Evolutionary conservation across 2,888 invertebrate genomes (phyloP).

Genomic region (Acleris literana): DNA sequence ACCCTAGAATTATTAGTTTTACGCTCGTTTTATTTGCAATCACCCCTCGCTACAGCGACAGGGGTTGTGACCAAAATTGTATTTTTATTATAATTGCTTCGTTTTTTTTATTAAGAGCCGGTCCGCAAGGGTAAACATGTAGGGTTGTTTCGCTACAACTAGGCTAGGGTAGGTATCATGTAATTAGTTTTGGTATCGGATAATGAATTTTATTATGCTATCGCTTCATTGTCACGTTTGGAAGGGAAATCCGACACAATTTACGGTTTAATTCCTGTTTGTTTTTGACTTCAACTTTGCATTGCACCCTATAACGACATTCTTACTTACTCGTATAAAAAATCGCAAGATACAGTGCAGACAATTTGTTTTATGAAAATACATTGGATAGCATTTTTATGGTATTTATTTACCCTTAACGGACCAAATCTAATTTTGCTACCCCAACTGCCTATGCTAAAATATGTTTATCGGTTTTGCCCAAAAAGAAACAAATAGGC

Average conservation of each 20-base stretch:
- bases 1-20: conserved; percentile 59
- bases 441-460: conserved; percentile 19
- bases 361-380: neutral
- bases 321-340: no score
- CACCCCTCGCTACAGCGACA: conserved; percentile 63
- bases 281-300: conserved; percentile 7
- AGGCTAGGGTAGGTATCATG: conserved; percentile 53
- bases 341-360: no score
- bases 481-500: conserved; percentile 48
- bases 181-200: conserved; percentile 61
- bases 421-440: conserved; percentile 28
- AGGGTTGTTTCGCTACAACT: conserved; percentile 60
- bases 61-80: conserved; percentile 81
- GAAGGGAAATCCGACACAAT: conserved; percentile 12
- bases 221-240: conserved; percentile 13
- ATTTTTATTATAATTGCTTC: conserved; percentile 82
- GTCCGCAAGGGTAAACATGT: conserved; percentile 73
- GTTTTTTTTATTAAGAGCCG: conserved; percentile 67
- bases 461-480: conserved; percentile 19
- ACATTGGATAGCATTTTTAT: conserved; percentile 17
- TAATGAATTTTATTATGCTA: conserved; percentile 23
- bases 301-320: neutral
- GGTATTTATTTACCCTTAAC: no score
- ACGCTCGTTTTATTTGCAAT: conserved; percentile 74
- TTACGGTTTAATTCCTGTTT: conserved; percentile 11